These are phyloP conservation scores for Tenualosa ilisha DNA, from an alignment of 2,797 vertebrate genomes.

Conservation along the genomic window DNA sequence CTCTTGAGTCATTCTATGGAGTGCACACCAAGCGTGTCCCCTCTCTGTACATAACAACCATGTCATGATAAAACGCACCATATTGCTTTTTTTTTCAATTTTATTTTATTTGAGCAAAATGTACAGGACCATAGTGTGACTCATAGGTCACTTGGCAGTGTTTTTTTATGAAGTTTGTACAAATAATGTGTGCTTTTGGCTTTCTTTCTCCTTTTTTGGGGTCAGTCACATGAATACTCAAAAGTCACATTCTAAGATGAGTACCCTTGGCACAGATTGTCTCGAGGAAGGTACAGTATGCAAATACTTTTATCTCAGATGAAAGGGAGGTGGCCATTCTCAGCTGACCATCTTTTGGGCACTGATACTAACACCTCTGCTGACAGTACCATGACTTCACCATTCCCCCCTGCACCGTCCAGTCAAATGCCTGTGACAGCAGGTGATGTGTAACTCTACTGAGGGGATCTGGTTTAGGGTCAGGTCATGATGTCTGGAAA, in stretches of 20 bases:
- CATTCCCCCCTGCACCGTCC: too few species aligned
- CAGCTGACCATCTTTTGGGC: too few species aligned
- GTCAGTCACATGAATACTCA: neutral
- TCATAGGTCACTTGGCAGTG: neutral
- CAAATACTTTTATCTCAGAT: too few species aligned
- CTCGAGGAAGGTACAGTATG: neutral
- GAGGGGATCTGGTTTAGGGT: slow-evolving; percentile 34
- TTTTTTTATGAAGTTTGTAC: neutral
- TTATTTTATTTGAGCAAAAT: slow-evolving; percentile 60
- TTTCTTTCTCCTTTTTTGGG: neutral
- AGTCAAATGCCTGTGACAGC: neutral
- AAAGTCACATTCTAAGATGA: neutral
- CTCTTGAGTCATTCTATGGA: slow-evolving; percentile 54
- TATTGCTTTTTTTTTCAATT: neutral
- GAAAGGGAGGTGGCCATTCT: too few species aligned
- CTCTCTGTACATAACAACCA: slow-evolving; percentile 66
- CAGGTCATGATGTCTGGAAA: slow-evolving; percentile 9
- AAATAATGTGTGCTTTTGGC: neutral
- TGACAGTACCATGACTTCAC: too few species aligned
- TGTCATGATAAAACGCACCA: slow-evolving; percentile 38
- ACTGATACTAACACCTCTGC: too few species aligned
- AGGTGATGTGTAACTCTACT: neutral
- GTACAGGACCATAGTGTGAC: neutral
- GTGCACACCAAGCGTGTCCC: slow-evolving; percentile 65
- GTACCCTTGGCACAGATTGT: neutral